Base-by-base conservation (phyloP, 1,140 invertebrate species). In the Eriosoma lanigerum region DNA sequence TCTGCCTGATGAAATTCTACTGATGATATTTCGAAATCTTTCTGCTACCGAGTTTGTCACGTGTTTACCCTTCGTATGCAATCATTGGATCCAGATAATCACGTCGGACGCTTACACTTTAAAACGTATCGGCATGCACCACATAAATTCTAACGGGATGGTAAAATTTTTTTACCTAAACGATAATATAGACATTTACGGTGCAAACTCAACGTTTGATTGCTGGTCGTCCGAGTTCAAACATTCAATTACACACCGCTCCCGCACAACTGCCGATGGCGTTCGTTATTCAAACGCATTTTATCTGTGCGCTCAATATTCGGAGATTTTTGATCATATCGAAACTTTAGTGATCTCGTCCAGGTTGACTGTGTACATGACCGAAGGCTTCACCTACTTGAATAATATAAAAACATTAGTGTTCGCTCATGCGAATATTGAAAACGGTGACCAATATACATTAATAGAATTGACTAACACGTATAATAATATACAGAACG, bases 1-100 rank as follows among this genome's bases (percentile, higher is more conserved):
- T 52, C 44, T 72, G 15, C 68, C 68, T 1, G 48, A 52, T 19
- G 68, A 72, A 17, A 26, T 72, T 17, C 26, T 72, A 26, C 48
- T 72, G 17, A n/a, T 19, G n/a, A 3, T 72, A 50, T 72, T 72
- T 6, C 15, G 68, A 29, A 29, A 19, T 0, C 21, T 50, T 21
- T 32, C 68, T 15, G 68, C 68, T 10, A 17, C 15, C 1, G 68
- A 72, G 9, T 72, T 72, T 17, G 48, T 72, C 8, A 3, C 15
- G 15, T 19, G 5, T 6, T 13, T 72, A 19, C 48, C 68, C 0
- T 12, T 72, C 2, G 68, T 72, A 9, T 72, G 68, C 24, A 26
- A 52, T 19, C 26, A 24, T 10, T 72, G 68, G 68, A 17, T 48
- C 1, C 12, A 29, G 3, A 17, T 72, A 19, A 19, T 72, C 6